phyloP scores from a whole-genome alignment of 1,140 invertebrate genomes.

The Chironomus striatipennis region DNA sequence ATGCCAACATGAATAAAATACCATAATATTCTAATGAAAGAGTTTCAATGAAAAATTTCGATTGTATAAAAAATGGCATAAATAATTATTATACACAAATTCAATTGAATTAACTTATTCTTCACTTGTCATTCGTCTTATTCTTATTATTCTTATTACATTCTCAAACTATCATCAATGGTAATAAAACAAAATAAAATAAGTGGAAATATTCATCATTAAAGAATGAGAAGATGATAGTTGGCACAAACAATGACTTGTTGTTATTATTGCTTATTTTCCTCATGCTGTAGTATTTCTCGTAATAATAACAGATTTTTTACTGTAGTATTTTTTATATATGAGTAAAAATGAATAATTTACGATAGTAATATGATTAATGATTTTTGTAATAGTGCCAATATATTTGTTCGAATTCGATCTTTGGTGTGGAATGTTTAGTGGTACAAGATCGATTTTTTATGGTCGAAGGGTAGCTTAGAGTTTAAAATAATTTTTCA shows the following conservation, averaged over 20 bases:
- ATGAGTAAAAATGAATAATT: background rate
- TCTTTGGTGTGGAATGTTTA: too few relatives aligned
- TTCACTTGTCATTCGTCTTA: background rate
- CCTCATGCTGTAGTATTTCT: background rate
- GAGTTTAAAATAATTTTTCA: too few relatives aligned
- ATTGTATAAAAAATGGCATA: background rate
- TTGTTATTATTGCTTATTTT: background rate
- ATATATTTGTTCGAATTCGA: too few relatives aligned
- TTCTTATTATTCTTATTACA: too few relatives aligned
- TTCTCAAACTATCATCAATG: background rate
- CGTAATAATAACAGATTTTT: background rate
- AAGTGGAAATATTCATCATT: background rate
- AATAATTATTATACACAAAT: background rate
- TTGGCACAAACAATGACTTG: background rate
- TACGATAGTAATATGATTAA: too few relatives aligned
- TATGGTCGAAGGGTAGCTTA: too few relatives aligned
- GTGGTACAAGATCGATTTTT: too few relatives aligned
- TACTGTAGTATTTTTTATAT: background rate
- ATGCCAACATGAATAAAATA: too few relatives aligned
- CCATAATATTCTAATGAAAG: too few relatives aligned
- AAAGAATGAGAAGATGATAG: conserved; percentile 5
- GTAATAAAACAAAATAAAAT: background rate
- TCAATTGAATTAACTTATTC: background rate
- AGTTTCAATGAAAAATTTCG: too few relatives aligned
- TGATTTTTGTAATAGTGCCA: too few relatives aligned